Evolutionary conservation across 1,140 invertebrate species (phyloP).

Genomic region (Papilio dardanus): DNA sequence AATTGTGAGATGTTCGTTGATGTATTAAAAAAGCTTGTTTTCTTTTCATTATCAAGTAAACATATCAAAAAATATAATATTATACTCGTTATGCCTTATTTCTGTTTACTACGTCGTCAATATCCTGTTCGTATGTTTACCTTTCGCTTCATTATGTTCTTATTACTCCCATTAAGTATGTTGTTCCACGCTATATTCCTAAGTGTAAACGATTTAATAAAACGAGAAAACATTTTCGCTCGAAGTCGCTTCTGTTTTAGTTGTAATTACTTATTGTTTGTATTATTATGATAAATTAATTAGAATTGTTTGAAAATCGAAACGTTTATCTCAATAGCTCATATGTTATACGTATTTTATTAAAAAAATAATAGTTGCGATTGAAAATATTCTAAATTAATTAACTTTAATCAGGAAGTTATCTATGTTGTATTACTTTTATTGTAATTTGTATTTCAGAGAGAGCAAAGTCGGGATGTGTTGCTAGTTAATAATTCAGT

Average conservation of each 20-base stretch:
- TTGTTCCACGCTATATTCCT: background rate
- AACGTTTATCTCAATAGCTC: no score
- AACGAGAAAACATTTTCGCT: conserved; percentile 21
- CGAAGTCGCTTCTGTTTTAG: background rate
- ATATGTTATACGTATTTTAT: no score
- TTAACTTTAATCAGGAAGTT: no score
- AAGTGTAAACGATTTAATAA: conserved; percentile 29
- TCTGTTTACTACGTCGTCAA: conserved; percentile 2
- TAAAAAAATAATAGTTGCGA: no score
- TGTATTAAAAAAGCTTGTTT: background rate
- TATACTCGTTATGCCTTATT: background rate
- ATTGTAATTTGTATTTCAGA: no score
- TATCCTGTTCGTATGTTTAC: conserved; percentile 33
- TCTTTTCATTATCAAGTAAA: background rate
- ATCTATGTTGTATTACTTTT: no score
- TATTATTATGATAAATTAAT: background rate
- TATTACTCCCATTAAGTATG: conserved; percentile 15
- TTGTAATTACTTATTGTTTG: background rate
- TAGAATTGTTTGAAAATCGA: no score
- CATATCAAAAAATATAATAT: conserved; percentile 5
- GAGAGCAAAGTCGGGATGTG: no score
- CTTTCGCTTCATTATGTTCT: conserved; percentile 21
- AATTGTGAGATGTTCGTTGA: background rate
- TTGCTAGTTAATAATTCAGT: no score
- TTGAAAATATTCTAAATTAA: no score